Evolutionary conservation across 2,888 invertebrate genomes (phyloP).

Genomic region (Synergus itoensis): DNA sequence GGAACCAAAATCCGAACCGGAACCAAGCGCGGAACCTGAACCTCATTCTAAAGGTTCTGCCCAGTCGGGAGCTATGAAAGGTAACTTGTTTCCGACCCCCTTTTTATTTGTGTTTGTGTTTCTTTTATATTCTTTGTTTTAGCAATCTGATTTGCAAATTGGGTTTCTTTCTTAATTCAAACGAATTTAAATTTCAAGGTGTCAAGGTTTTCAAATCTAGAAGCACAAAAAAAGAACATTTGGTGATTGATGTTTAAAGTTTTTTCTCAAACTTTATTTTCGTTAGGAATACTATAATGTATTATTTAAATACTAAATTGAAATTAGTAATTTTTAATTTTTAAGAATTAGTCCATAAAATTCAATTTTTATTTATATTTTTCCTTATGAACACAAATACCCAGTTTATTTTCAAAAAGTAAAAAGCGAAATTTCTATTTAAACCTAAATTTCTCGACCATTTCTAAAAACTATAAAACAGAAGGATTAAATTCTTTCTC

Average conservation of each 20-base stretch:
- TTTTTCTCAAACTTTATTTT: not conserved
- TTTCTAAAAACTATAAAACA: not conserved
- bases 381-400: not conserved
- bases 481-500: not conserved
- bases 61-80: conserved; percentile 70
- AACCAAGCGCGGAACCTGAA: conserved; percentile 78
- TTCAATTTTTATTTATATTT: not conserved
- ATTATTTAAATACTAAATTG: not conserved
- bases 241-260: not conserved
- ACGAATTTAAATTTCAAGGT: not conserved
- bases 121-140: not conserved
- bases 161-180: not conserved
- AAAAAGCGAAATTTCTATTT: not conserved
- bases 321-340: not conserved
- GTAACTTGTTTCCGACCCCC: conserved; percentile 59
- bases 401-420: not conserved
- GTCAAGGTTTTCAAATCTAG: no score
- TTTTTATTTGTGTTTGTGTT: not conserved
- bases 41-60: conserved; percentile 73
- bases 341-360: not conserved
- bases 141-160: not conserved
- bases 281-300: not conserved
- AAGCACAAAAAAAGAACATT: not conserved
- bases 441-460: not conserved
- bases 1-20: conserved; percentile 72